A percentile compares a stretch with the other conserved stretches of the same genome.
Conservation (phyloP, 2,888 invertebrate genomes). For the Drosophila kanekoi region DNA sequence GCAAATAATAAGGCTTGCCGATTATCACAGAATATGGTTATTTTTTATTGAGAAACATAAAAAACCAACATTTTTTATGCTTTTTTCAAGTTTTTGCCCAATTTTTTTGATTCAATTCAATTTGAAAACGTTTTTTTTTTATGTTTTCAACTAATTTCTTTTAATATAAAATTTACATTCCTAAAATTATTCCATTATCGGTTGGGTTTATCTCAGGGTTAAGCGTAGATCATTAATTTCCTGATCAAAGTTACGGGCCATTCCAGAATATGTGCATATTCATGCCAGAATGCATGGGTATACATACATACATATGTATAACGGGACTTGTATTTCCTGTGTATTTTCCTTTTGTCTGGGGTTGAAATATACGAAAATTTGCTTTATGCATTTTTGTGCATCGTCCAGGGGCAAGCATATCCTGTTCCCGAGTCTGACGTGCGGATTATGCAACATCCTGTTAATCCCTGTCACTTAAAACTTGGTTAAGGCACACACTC, state of each 20-base stretch:
- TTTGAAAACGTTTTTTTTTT: constrained; percentile 63
- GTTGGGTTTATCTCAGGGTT: constrained; percentile 8
- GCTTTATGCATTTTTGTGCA: constrained; percentile 52
- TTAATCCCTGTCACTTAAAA: constrained; percentile 82
- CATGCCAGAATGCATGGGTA: constrained; percentile 11
- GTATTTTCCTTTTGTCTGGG: constrained; percentile 10
- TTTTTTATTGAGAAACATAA: constrained; percentile 46
- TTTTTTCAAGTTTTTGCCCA: constrained; percentile 48
- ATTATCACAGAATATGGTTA: neutral
- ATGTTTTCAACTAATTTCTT: constrained; percentile 57
- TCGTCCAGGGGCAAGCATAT: constrained; percentile 48
- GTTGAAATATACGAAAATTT: constrained; percentile 40
- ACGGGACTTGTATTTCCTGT: neutral
- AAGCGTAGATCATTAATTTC: neutral
- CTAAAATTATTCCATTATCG: neutral
- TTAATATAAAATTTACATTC: constrained; percentile 38
- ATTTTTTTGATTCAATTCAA: constrained; percentile 56
- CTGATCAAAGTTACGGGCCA: constrained; percentile 1
- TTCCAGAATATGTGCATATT: constrained; percentile 7
- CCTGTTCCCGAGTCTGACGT: constrained; percentile 72
- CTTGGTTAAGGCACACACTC: constrained; percentile 55
- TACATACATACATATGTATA: no score
- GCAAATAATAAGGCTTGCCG: neutral
- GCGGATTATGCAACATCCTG: constrained; percentile 83
- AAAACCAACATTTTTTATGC: constrained; percentile 39